These are phyloP conservation scores for Lepilemur ruficaudatus DNA, from an alignment of 2,797 vertebrate genomes.

Conservation along the genomic window DNA sequence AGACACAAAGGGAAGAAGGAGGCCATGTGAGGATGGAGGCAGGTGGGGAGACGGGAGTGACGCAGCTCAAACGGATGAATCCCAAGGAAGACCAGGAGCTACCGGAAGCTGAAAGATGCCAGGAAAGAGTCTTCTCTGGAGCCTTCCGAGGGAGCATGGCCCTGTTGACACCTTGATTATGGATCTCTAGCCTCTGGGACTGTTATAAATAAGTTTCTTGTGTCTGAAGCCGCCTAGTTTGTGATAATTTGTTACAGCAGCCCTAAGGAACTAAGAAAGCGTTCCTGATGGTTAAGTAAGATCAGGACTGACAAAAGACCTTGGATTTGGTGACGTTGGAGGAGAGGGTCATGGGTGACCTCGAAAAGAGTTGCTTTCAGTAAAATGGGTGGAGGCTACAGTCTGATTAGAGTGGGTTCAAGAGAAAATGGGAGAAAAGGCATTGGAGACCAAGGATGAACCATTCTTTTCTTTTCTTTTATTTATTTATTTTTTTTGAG, in stretches of 20 bases:
- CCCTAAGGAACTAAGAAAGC: not conserved
- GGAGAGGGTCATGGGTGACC: not conserved
- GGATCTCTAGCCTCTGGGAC: not conserved
- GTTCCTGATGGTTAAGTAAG: not conserved
- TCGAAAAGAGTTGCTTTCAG: not conserved
- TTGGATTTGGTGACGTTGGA: not conserved
- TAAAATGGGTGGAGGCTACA: not conserved
- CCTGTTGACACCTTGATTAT: not conserved
- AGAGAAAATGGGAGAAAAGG: not conserved
- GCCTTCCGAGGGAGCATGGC: not conserved
- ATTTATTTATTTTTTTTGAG: no score
- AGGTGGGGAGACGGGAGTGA: not conserved
- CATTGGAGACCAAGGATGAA: not conserved
- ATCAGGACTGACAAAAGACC: not conserved
- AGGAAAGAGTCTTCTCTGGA: not conserved
- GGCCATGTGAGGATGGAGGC: not conserved
- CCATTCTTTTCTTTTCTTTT: no score
- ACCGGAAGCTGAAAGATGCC: not conserved
- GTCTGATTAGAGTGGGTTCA: not conserved
- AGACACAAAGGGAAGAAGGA: not conserved
- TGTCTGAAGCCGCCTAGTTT: not conserved
- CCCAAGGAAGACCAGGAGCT: not conserved
- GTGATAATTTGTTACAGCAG: not conserved
- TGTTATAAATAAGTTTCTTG: not conserved
- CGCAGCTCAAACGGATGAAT: not conserved